Evolutionary conservation across 2,888 invertebrate species (phyloP).

Genomic region (Synergus gifuensis): DNA sequence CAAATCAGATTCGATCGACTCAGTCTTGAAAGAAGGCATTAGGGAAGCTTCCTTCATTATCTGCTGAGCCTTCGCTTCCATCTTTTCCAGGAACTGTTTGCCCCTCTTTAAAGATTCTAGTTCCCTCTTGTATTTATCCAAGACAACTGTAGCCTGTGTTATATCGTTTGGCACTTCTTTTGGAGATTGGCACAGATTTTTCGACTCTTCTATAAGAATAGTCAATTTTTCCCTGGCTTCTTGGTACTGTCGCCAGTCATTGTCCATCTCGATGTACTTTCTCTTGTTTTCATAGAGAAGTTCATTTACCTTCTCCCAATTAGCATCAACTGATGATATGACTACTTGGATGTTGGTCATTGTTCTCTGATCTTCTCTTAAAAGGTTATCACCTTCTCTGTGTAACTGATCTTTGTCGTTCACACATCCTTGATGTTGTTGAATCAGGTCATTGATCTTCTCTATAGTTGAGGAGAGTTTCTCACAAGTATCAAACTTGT

Average conservation of each 20-base stretch:
- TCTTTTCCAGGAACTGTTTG: conserved; percentile 87
- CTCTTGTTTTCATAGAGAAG: conserved; percentile 86
- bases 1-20: conserved; percentile 80
- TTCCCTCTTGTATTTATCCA: conserved; percentile 88
- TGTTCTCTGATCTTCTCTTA: conserved; percentile 90
- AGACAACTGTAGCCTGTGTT: conserved; percentile 84
- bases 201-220: conserved; percentile 85
- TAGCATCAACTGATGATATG: conserved; percentile 87
- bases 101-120: conserved; percentile 87
- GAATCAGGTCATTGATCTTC: conserved; percentile 79
- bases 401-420: conserved; percentile 86
- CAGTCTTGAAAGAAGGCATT: conserved; percentile 83
- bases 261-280: conserved; percentile 86
- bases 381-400: conserved; percentile 87
- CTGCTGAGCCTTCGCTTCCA: conserved; percentile 87
- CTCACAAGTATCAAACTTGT: conserved; percentile 78
- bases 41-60: conserved; percentile 85
- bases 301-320: conserved; percentile 89
- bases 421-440: conserved; percentile 81
- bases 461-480: conserved; percentile 79
- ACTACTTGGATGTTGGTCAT: conserved; percentile 90
- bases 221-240: conserved; percentile 86
- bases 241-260: conserved; percentile 86
- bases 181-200: conserved; percentile 82
- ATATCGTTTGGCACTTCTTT: conserved; percentile 86